Conservation (phyloP, 2,888 invertebrate species). For the Stegana nigrithorax region DNA sequence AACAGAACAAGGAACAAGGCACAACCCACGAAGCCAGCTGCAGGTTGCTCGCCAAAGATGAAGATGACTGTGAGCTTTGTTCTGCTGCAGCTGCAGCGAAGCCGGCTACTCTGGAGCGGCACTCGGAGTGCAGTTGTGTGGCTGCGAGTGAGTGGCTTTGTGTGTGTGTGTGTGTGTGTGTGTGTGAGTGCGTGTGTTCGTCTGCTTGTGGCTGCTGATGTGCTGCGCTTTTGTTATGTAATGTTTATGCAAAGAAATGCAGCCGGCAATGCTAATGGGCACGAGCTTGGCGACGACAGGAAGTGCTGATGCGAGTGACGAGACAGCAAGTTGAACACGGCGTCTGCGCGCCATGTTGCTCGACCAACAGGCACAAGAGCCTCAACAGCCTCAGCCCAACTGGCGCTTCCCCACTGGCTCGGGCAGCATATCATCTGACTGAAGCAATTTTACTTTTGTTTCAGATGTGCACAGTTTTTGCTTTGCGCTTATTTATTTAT, state of each 20-base stretch:
- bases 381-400: not conserved
- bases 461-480: constrained; percentile 6
- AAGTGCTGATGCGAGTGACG: not conserved
- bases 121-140: too few species aligned
- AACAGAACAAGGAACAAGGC: too few species aligned
- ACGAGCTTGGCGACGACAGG: not conserved
- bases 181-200: constrained; percentile 16
- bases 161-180: constrained; percentile 11
- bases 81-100: too few species aligned
- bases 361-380: not conserved
- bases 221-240: constrained; percentile 24
- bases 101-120: too few species aligned
- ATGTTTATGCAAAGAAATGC: constrained; percentile 38
- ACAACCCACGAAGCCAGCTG: too few species aligned
- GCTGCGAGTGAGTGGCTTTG: too few species aligned
- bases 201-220: not conserved
- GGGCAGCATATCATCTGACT: not conserved
- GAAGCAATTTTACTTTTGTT: constrained; percentile 9
- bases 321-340: not conserved
- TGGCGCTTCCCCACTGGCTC: not conserved
- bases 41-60: too few species aligned
- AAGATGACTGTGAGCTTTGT: too few species aligned
- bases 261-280: constrained; percentile 17
- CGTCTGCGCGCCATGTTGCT: not conserved
- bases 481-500: constrained; percentile 5